Conservation (phyloP, 1,140 invertebrate genomes). For the Hyposmocoma kahamanoa region DNA sequence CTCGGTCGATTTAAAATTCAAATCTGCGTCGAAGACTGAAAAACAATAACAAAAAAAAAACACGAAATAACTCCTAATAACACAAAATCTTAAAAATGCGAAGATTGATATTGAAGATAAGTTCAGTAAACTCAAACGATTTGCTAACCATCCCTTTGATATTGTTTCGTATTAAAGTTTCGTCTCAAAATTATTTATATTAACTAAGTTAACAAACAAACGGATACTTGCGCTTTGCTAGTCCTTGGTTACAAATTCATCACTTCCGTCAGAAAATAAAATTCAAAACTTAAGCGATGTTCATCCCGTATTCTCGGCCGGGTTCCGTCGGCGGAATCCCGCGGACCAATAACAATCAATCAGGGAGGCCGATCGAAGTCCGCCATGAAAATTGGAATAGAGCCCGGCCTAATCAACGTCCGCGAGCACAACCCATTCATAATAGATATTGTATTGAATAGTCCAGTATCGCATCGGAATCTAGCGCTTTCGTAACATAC, state of each 20-base stretch:
- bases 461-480: slow-evolving; percentile 35
- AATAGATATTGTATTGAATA: slow-evolving; percentile 56
- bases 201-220: too few species aligned
- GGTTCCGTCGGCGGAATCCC: slow-evolving; percentile 12
- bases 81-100: not conserved
- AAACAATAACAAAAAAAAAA: too few species aligned
- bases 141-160: too few species aligned
- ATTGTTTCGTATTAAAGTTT: too few species aligned
- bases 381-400: slow-evolving; percentile 56
- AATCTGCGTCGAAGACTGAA: slow-evolving; percentile 13
- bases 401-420: slow-evolving; percentile 52
- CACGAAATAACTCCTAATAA: slow-evolving; percentile 2
- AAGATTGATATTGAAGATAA: not conserved
- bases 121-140: not conserved
- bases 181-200: too few species aligned
- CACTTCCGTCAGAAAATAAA: too few species aligned
- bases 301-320: slow-evolving; percentile 9
- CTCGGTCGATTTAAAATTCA: slow-evolving; percentile 13
- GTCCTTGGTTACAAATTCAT: too few species aligned
- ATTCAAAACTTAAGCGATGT: too few species aligned
- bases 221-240: too few species aligned
- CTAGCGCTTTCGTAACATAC: slow-evolving; percentile 33
- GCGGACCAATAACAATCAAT: slow-evolving; percentile 49
- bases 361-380: slow-evolving; percentile 33
- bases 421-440: slow-evolving; percentile 39